Evolutionary conservation across 2,113 vertebrate species (phyloP).

Genomic region (Mesembrinibis cayennensis): DNA sequence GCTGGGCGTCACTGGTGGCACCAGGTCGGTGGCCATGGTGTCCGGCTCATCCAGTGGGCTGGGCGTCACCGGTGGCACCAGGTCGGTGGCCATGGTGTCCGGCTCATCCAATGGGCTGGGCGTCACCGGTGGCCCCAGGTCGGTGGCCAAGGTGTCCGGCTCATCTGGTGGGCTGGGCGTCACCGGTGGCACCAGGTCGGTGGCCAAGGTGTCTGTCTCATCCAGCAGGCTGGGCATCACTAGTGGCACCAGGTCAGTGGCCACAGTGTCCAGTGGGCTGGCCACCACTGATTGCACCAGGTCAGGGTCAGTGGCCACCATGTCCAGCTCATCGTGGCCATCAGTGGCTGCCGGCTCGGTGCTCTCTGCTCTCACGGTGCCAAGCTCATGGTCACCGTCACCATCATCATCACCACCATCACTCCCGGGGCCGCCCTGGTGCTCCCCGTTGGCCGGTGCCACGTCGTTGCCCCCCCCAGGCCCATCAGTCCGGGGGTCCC

Average conservation of each 20-base stretch:
- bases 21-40: rapidly evolving
- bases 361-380: rapidly evolving
- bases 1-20: not conserved
- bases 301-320: rapidly evolving
- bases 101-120: rapidly evolving
- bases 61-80: not conserved
- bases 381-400: not conserved
- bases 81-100: rapidly evolving
- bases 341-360: rapidly evolving
- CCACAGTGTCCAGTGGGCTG: rapidly evolving
- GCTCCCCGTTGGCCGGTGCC: not conserved
- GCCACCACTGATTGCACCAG: not conserved
- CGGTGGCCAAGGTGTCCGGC: rapidly evolving
- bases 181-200: not conserved
- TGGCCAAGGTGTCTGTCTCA: too few species aligned
- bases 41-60: rapidly evolving
- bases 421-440: not conserved
- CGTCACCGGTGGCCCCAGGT: rapidly evolving
- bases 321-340: not conserved
- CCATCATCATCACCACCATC: not conserved
- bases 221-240: not conserved
- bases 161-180: rapidly evolving
- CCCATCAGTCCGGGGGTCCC: not conserved
- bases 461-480: rapidly evolving
- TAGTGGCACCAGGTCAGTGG: rapidly evolving